These are phyloP conservation scores for Lepidostoma basale DNA, from an alignment of 1,140 invertebrate species.

Conservation along the genomic window DNA sequence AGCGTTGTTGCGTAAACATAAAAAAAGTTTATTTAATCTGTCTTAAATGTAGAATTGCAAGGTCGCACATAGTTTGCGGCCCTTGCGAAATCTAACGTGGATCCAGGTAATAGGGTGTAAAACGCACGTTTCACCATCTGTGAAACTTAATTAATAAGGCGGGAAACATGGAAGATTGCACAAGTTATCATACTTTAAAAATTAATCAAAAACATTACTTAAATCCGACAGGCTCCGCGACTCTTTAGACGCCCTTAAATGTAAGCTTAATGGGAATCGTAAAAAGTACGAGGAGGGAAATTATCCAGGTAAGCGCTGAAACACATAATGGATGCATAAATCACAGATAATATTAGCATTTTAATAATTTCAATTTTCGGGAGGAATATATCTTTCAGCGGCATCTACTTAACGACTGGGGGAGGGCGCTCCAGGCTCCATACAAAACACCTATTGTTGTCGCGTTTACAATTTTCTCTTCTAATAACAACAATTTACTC, in stretches of 20 bases:
- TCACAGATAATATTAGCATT: constrained; percentile 37
- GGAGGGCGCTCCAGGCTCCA: background rate
- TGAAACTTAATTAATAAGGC: too few relatives aligned
- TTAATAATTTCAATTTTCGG: constrained; percentile 40
- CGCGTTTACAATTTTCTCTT: background rate
- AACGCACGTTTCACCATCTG: too few relatives aligned
- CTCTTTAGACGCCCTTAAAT: constrained; percentile 25
- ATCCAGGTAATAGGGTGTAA: too few relatives aligned
- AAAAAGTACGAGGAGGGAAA: constrained; percentile 25
- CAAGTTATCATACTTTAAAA: constrained; percentile 18
- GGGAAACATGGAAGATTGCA: too few relatives aligned
- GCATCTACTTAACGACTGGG: constrained; percentile 32
- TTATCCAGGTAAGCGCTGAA: constrained; percentile 29
- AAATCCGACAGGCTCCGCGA: constrained; percentile 18
- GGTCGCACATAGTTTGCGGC: too few relatives aligned
- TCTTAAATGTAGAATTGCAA: too few relatives aligned
- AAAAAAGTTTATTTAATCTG: too few relatives aligned
- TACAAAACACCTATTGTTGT: constrained; percentile 1
- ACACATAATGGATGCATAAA: constrained; percentile 27
- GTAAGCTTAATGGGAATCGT: constrained; percentile 26
- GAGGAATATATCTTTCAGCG: constrained; percentile 28
- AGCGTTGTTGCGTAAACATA: too few relatives aligned
- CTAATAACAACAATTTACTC: background rate
- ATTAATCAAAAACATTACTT: constrained; percentile 24
- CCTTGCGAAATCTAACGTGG: too few relatives aligned